Percentiles rank a stretch among this genome's conserved stretches.
phyloP scores from a whole-genome alignment of 1,140 invertebrate species.

The Drosophila willistoni region DNA sequence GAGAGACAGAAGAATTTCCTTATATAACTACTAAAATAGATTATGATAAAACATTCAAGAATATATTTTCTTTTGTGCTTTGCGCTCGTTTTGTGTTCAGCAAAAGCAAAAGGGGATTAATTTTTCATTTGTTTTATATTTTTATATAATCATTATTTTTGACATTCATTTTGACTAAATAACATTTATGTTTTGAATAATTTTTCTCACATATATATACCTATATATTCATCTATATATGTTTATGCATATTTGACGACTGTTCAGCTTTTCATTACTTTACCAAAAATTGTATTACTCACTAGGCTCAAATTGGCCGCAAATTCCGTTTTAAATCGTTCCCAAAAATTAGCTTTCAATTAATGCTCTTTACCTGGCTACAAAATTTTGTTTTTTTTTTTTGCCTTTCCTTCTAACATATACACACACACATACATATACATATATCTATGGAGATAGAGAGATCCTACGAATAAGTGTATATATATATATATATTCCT shows the following conservation, averaged over 20 bases:
- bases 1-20: too few species aligned
- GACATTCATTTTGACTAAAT: slow-evolving; percentile 4
- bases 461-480: slow-evolving; percentile 2
- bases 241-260: slow-evolving; percentile 11
- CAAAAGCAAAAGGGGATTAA: slow-evolving; percentile 44
- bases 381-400: not conserved
- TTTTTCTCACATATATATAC: not conserved
- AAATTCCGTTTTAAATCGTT: slow-evolving; percentile 1
- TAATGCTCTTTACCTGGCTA: not conserved
- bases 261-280: slow-evolving; percentile 18
- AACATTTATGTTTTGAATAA: slow-evolving; percentile 10
- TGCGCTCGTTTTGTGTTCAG: slow-evolving; percentile 56
- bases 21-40: not conserved
- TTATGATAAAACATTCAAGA: not conserved
- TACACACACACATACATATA: not conserved
- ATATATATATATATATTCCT: slow-evolving; percentile 12
- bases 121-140: not conserved
- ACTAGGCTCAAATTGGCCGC: not conserved
- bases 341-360: slow-evolving; percentile 8
- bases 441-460: slow-evolving; percentile 3
- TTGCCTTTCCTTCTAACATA: not conserved
- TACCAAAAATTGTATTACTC: not conserved
- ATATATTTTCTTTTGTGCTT: not conserved
- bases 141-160: not conserved
- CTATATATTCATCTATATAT: not conserved